Conservation (phyloP, 2,888 invertebrate species). For the Pyrocoelia pectoralis region DNA sequence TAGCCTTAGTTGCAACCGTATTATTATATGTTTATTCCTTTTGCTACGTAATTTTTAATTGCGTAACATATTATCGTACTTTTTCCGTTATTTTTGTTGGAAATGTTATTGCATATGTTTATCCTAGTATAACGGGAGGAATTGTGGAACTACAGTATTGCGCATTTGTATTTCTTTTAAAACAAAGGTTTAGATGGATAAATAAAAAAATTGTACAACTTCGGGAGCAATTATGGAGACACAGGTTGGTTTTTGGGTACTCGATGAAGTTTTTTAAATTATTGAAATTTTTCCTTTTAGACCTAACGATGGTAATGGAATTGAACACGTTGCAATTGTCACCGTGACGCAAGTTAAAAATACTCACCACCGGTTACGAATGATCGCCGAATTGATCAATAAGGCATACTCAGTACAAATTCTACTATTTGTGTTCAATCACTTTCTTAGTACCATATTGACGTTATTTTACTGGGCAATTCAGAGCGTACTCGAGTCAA, state of each 20-base stretch:
- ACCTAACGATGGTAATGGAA: not conserved
- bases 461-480: slow-evolving; percentile 20
- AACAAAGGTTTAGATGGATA: slow-evolving; percentile 11
- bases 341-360: slow-evolving; percentile 2
- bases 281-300: not conserved
- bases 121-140: not conserved
- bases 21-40: slow-evolving; percentile 1
- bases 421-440: slow-evolving; percentile 8
- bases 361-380: slow-evolving; percentile 10
- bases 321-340: not conserved
- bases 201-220: slow-evolving; percentile 14
- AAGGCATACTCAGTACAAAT: slow-evolving; percentile 15
- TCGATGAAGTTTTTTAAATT: not conserved
- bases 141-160: slow-evolving; percentile 23
- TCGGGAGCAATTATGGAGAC: not conserved
- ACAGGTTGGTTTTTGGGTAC: not conserved
- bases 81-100: slow-evolving; percentile 9
- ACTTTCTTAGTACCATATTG: slow-evolving; percentile 2
- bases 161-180: slow-evolving; percentile 2
- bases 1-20: not conserved
- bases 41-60: not conserved
- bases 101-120: slow-evolving; percentile 10
- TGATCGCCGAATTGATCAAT: not conserved
- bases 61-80: not conserved
- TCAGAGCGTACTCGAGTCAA: not conserved